Percentiles rank a stretch among this genome's conserved stretches.
These are phyloP conservation scores for Arctopsyche grandis DNA, from an alignment of 1,140 invertebrate genomes.

Conservation along the genomic window DNA sequence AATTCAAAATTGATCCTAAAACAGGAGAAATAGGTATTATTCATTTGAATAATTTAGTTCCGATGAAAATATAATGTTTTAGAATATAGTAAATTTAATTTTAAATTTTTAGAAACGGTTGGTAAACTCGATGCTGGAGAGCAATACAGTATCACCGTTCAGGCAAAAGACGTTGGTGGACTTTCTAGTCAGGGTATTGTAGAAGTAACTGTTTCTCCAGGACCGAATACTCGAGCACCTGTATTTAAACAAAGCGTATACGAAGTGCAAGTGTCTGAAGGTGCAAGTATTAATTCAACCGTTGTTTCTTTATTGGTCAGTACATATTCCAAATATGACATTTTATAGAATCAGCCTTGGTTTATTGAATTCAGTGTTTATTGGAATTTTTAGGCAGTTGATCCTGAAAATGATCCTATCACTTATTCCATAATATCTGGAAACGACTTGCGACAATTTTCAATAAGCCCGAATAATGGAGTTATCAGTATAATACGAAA, in stretches of 20 bases:
- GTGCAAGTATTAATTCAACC: conserved; percentile 85
- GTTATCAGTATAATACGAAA: conserved; percentile 84
- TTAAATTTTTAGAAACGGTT: conserved; percentile 66
- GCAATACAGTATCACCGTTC: conserved; percentile 87
- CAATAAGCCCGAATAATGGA: conserved; percentile 83
- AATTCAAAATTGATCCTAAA: conserved; percentile 85
- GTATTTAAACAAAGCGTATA: conserved; percentile 82
- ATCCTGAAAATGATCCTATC: conserved; percentile 89
- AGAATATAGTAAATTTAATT: neutral
- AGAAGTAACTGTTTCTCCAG: conserved; percentile 74
- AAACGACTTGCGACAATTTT: conserved; percentile 86
- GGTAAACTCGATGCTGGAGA: conserved; percentile 85
- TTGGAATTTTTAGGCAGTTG: conserved; percentile 72
- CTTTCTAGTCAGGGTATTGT: conserved; percentile 83
- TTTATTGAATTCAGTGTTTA: neutral
- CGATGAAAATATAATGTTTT: conserved; percentile 35
- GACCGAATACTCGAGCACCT: conserved; percentile 86
- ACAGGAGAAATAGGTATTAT: conserved; percentile 75
- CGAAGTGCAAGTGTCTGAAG: conserved; percentile 88
- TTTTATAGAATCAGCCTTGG: neutral
- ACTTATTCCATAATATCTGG: conserved; percentile 86
- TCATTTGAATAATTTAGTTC: conserved; percentile 57
- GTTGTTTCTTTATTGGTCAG: conserved; percentile 70
- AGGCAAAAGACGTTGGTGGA: conserved; percentile 78
- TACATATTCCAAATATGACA: conserved; percentile 27